phyloP scores from a whole-genome alignment of 2,797 vertebrate genomes.

The Cyprinella venusta region DNA sequence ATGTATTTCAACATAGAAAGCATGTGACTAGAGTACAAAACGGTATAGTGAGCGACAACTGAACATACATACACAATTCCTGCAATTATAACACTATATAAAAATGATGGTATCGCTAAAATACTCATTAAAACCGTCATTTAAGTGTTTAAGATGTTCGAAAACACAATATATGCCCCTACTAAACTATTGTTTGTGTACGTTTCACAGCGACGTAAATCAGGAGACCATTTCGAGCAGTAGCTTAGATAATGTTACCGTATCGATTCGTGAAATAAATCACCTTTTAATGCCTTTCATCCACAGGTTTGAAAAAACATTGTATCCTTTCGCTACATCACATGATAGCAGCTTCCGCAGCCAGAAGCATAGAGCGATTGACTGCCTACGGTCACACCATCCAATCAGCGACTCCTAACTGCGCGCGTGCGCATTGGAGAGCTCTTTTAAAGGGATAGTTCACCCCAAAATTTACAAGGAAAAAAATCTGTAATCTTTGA shows the following conservation, averaged over 20 bases:
- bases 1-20: background rate
- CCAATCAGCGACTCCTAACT: background rate
- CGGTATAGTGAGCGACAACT: background rate
- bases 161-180: background rate
- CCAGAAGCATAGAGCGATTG: background rate
- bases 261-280: background rate
- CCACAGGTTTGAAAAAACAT: conserved; percentile 55
- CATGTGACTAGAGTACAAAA: conserved; percentile 23
- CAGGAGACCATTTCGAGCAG: background rate
- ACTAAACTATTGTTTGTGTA: background rate
- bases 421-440: background rate
- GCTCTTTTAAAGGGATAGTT: background rate
- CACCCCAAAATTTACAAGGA: background rate
- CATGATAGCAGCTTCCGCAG: conserved; percentile 64
- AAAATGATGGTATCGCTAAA: background rate
- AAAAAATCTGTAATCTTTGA: background rate
- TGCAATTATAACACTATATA: background rate
- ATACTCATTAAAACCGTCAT: too few species aligned
- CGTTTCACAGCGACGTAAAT: background rate
- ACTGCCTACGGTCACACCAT: background rate
- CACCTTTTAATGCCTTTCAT: conserved; percentile 60
- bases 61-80: background rate
- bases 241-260: conserved; percentile 1
- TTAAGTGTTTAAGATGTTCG: background rate
- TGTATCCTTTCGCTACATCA: conserved; percentile 55